phyloP scores from a whole-genome alignment of 2,888 invertebrate species.

The Rhopalosiphum nymphaeae region DNA sequence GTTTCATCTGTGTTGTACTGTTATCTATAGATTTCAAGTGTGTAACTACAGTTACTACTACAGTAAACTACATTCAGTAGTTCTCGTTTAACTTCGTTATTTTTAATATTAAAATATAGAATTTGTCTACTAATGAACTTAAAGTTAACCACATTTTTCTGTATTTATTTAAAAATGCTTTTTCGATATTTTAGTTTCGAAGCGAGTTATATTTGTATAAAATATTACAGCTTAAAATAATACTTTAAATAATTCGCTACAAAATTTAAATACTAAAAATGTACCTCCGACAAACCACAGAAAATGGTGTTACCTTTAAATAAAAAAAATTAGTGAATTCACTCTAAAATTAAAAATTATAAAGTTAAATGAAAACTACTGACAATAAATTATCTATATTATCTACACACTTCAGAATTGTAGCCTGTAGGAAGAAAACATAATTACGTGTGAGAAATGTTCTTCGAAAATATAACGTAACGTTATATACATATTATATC shows the following conservation, averaged over 20 bases:
- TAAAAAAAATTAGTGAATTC: neutral
- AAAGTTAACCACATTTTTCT: neutral
- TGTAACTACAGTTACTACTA: neutral
- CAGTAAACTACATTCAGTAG: too few relatives aligned
- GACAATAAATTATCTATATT: neutral
- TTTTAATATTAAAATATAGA: neutral
- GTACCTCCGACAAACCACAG: neutral
- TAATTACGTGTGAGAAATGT: neutral
- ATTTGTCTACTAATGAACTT: neutral
- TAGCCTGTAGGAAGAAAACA: neutral
- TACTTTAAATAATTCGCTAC: neutral
- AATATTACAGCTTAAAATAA: neutral
- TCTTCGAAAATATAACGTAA: neutral
- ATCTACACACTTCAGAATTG: neutral
- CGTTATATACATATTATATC: neutral
- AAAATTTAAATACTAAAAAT: neutral
- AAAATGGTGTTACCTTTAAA: neutral
- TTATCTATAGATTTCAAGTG: neutral
- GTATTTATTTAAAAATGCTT: neutral
- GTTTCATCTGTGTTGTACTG: neutral
- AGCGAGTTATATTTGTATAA: neutral
- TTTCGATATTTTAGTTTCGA: neutral
- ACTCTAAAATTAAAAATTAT: neutral
- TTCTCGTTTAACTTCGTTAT: neutral
- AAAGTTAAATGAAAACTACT: neutral